Evolutionary conservation across 2,113 vertebrate genomes (phyloP), one percentile per base, ranked within the genome.

Genomic region (Sander vitreus): DNA sequence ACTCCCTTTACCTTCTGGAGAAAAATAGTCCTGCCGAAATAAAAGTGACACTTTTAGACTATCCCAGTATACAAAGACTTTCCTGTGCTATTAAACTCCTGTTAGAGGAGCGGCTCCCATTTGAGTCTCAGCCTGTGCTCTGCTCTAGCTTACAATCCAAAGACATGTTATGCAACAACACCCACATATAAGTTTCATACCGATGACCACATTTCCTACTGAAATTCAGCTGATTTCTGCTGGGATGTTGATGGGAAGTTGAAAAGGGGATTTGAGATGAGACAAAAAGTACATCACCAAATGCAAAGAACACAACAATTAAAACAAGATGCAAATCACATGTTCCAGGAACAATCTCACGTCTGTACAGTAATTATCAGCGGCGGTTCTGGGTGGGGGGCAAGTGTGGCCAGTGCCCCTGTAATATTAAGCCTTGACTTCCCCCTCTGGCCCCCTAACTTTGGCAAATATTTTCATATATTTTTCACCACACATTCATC

Each of bases 41-140:
- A 81, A 75, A 88, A 74, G 91, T 88, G 91, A 84, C 87, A 81
- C 80, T 92, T 82, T 82, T 63, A 16, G 69, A 91, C 90, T 70
- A 85, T 93, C 81, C 62, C 81, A 92, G 84, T 80, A 91, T 47
- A 86, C 80, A 88, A 74, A 87, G 66, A 66, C 76, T 86, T 57
- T 87, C 75, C 82, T 82, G 70, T 76, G 83, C 72, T 82, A 83
- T 88, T 69, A 58, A 55, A 69, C 68, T 86, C 57, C 16, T 30
- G 30, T 39, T 50, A n/a, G 21, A 85, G 59, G 65, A 2, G 9
- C 2, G 3, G 39, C 73, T 74, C 79, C 74, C 78, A 58, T 78
- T 39, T 25, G 63, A 71, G 80, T 68, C 54, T 73, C 59, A 72
- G 71, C 80, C 45, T 71, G 73, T 27, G 21, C 73, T 82, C 78